Evolutionary conservation across 2,113 vertebrate genomes (phyloP).

Genomic region (Rhabdornis inornatus): DNA sequence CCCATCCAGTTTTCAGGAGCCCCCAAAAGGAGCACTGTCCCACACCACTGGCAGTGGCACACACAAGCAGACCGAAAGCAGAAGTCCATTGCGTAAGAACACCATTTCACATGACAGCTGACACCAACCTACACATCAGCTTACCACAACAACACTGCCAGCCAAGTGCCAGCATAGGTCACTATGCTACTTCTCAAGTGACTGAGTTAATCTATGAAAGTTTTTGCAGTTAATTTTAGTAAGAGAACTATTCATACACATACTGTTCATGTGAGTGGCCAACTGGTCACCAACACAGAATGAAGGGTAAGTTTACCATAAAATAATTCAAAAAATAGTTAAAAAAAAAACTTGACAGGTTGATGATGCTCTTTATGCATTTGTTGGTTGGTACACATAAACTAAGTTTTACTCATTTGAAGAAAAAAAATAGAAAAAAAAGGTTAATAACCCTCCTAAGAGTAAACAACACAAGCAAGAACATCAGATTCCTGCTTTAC

Average conservation of each 20-base stretch:
- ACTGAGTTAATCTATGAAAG: neutral
- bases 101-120: neutral
- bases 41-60: neutral
- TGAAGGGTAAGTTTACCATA: neutral
- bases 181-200: neutral
- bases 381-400: neutral
- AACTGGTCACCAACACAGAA: neutral
- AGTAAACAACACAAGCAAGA: neutral
- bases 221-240: conserved; percentile 27
- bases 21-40: neutral
- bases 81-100: neutral
- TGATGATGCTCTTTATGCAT: neutral
- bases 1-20: neutral
- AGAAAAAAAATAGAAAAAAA: neutral
- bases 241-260: neutral
- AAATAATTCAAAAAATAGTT: neutral
- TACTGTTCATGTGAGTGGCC: neutral
- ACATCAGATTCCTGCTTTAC: neutral
- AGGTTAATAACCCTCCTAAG: neutral
- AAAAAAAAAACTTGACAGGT: neutral
- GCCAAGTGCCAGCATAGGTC: neutral
- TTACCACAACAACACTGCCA: neutral
- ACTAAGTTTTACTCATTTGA: neutral
- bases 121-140: neutral
- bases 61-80: accelerated